These are phyloP conservation scores for Sebastes glaucus DNA, from an alignment of 2,797 vertebrate genomes.

Conservation along the genomic window DNA sequence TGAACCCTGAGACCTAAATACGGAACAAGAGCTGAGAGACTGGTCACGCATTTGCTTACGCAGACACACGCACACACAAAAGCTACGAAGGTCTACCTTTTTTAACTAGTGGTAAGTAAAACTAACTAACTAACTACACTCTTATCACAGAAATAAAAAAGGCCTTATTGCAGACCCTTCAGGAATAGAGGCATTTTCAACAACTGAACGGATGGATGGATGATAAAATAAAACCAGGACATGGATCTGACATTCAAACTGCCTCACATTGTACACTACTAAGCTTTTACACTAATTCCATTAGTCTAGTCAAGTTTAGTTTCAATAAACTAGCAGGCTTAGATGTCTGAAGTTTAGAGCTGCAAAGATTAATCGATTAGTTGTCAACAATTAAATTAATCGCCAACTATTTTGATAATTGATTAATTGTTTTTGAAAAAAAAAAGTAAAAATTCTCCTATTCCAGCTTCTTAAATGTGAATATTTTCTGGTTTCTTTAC, in stretches of 20 bases:
- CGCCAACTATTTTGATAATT: no score
- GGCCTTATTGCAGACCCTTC: neutral
- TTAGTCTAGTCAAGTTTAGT: neutral
- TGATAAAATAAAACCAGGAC: neutral
- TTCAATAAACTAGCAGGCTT: neutral
- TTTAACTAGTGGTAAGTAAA: neutral
- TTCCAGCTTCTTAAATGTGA: no score
- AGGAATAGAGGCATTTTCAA: neutral
- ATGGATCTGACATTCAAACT: neutral
- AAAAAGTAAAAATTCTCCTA: rapidly evolving
- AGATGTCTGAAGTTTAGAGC: neutral
- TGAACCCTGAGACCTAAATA: constrained; percentile 73
- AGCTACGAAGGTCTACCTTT: neutral
- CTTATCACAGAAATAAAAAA: neutral
- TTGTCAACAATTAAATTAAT: no score
- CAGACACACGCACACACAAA: constrained; percentile 11
- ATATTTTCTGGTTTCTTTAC: no score
- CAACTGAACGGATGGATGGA: neutral
- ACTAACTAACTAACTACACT: neutral
- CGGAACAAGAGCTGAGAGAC: constrained; percentile 54
- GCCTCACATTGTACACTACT: neutral
- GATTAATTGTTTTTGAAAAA: no score
- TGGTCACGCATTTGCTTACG: constrained; percentile 43
- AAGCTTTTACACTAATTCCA: neutral
- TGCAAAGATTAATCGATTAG: no score